Evolutionary conservation across 2,113 vertebrate genomes (phyloP).

Genomic region (Oophaga pumilio): DNA sequence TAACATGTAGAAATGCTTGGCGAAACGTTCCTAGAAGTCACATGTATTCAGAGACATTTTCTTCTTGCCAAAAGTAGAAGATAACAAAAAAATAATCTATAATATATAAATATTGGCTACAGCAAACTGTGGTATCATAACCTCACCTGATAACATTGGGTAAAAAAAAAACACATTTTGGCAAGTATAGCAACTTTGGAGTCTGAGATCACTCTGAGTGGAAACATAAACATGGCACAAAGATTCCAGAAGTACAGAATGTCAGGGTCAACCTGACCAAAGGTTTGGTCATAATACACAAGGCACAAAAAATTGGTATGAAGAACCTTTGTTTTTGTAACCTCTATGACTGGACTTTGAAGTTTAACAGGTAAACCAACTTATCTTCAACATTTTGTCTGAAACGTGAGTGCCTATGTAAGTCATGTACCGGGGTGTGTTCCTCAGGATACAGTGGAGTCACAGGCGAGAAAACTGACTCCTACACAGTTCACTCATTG

Average conservation of each 20-base stretch:
- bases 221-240: constrained; percentile 46
- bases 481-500: too few relatives aligned
- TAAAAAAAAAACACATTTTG: constrained; percentile 6
- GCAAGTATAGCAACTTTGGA: background rate
- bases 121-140: constrained; percentile 32
- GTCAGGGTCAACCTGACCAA: background rate
- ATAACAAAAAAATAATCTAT: constrained; percentile 2
- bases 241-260: background rate
- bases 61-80: background rate
- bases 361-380: background rate
- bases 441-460: too few relatives aligned
- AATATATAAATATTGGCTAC: background rate
- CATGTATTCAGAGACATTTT: constrained; percentile 25
- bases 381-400: background rate
- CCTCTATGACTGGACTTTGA: background rate
- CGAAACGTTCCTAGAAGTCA: constrained; percentile 27
- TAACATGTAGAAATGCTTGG: background rate
- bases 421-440: too few relatives aligned
- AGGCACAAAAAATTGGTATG: background rate
- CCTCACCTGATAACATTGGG: background rate
- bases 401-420: background rate
- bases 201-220: constrained; percentile 20
- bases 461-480: too few relatives aligned
- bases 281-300: background rate
- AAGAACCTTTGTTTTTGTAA: background rate